Percentiles rank a stretch among this genome's conserved stretches.
Conservation (phyloP, 2,113 vertebrate species). For the Romanogobio albipinnatus region DNA sequence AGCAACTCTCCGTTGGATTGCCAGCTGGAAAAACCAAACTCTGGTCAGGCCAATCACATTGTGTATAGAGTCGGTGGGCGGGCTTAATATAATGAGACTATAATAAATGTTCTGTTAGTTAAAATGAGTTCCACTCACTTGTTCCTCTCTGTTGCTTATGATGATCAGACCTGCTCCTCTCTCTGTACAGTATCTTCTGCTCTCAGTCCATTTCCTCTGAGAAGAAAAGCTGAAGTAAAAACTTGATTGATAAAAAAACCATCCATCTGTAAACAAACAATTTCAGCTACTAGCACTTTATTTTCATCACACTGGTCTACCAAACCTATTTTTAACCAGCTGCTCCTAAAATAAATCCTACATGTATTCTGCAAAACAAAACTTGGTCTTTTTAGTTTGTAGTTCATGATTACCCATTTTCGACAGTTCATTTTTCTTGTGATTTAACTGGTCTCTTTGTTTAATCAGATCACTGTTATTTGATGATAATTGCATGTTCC, state of each 20-base stretch:
- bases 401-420: not conserved
- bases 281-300: not conserved
- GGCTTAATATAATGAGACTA: too few species aligned
- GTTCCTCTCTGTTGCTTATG: not conserved
- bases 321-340: not conserved
- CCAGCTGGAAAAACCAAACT: too few species aligned
- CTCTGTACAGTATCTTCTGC: not conserved
- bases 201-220: not conserved
- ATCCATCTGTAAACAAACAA: not conserved
- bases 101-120: too few species aligned
- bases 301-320: not conserved
- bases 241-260: not conserved
- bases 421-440: not conserved
- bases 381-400: not conserved
- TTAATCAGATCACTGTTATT: not conserved
- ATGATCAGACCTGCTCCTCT: not conserved
- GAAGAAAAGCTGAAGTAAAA: not conserved
- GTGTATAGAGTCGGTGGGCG: too few species aligned
- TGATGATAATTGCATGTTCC: not conserved
- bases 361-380: not conserved
- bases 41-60: too few species aligned
- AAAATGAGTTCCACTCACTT: not conserved
- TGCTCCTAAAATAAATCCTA: too few species aligned
- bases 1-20: too few species aligned
- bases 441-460: not conserved